Base-by-base conservation (phyloP, 2,888 invertebrate genomes). In the Eulithis prunata region DNA sequence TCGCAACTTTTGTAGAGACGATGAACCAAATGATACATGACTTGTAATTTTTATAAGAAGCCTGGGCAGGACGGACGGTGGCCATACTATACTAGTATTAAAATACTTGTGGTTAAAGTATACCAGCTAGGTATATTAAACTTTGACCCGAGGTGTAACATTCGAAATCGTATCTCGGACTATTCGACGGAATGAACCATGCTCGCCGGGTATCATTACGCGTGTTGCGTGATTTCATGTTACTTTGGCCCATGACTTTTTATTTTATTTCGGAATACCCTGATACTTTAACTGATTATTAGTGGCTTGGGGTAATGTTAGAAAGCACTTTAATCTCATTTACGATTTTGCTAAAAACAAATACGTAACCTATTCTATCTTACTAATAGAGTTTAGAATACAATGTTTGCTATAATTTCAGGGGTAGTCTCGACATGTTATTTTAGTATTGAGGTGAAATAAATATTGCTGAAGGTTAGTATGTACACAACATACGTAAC, bases 161-260 rank as follows among this genome's bases (percentile, higher is more conserved):
- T 70, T 70, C 49, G 59, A 60, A 67, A 64, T 64, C 53, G 52
- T 57, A 62, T 65, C 70, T 64, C 53, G n/a, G 62, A 66, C 66
- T 56, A 66, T 69, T 64, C 61, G 57, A 62, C 32, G 46, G 58
- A 66, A 66, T 63, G 62, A 66, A 66, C 66, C 66, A 61, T 52
- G 62, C 58, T 54, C 43, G 59, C 47, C 49, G 59, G 47, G n/a
- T 56, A 53, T 63, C 68, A 68, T 64, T 64, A 68, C 64, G 59
- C 52, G 47, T 61, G 47, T 68, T 60, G 55, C 57, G 62, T 68
- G 68, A 53, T 62, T 28, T 43, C 58, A 62, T 43, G 54, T 56
- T 53, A 45, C 36, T 49, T 57, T 49, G 13, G 45, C 59, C 60
- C 64, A 38, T 62, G 56, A 53, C 45, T 59, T 68, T 64, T 65